Evolutionary conservation across 2,888 invertebrate species (phyloP), one percentile per base, ranked within the genome.

Genomic region (Argyresthia albistria): DNA sequence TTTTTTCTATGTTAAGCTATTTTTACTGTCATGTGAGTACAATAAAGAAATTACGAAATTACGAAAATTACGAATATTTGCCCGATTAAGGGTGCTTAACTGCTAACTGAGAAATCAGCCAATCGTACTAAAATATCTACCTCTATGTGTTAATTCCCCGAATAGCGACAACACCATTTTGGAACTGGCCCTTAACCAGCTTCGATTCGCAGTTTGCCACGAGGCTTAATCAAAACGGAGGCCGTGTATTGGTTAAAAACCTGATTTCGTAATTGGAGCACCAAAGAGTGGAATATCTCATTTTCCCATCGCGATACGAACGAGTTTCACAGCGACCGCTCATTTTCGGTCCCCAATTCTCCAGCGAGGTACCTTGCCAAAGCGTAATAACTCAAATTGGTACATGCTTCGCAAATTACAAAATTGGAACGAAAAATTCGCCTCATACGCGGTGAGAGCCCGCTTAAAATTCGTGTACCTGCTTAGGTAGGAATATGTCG

Each of bases 401-500:
- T 78, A 76, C 70, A 69, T 66, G 78, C 74, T 74, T 72, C 71
- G 74, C 75, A 80, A 83, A 84, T 84, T 83, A 76, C 79, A 60
- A 77, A 80, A 81, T 80, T 81, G 73, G 65, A 70, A 71, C 68
- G 65, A 67, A 50, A 50, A 50, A 43, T 50, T 39, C 35, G 45
- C 50, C 51, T 25, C 37, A 48, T 12, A 39, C 15, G 37, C 37
- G 48, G 15, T 37, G 15, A 37, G 12, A 14, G 12, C 12, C 12
- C 14, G 14, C 12, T 48, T 37, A 48, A 48, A 14, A 36, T 37
- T 47, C 35, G 48, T 54, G 49, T 50, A 36, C 48, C 52, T 56
- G 52, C 52, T 43, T 56, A 46, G 46, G 36, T 35, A 11, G 8
- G 46, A 12, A 42, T 42, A 12, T 47, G 35, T 46, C 25, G 43